Evolutionary conservation across 2,888 invertebrate genomes (phyloP).

Genomic region (Drosophila affinis): DNA sequence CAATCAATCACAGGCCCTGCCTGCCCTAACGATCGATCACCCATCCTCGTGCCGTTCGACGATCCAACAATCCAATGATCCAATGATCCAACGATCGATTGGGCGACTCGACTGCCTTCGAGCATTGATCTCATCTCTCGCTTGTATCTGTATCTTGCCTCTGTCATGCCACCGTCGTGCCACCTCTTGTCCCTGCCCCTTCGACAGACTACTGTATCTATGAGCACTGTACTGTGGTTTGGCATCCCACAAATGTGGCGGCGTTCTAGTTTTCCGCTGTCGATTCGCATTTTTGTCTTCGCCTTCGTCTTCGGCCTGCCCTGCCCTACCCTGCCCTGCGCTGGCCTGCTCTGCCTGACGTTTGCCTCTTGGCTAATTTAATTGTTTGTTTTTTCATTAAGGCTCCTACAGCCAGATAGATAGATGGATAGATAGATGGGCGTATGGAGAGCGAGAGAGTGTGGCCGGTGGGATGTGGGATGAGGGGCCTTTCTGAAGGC

Average conservation of each 20-base stretch:
- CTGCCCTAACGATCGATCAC: slow-evolving; percentile 71
- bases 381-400: slow-evolving; percentile 77
- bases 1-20: slow-evolving; percentile 70
- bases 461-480: slow-evolving; percentile 2
- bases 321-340: slow-evolving; percentile 47
- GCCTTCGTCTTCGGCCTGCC: slow-evolving; percentile 37
- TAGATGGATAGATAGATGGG: slow-evolving; percentile 5
- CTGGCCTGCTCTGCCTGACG: slow-evolving; percentile 53
- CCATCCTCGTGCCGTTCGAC: slow-evolving; percentile 7
- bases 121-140: slow-evolving; percentile 68
- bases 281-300: slow-evolving; percentile 59
- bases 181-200: not conserved
- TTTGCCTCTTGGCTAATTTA: slow-evolving; percentile 76
- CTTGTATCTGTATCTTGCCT: slow-evolving; percentile 24
- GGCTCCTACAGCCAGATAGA: slow-evolving; percentile 26
- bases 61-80: not conserved
- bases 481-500: slow-evolving; percentile 44
- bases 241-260: slow-evolving; percentile 74
- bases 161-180: not conserved
- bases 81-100: slow-evolving; percentile 33
- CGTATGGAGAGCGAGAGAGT: slow-evolving; percentile 2
- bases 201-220: slow-evolving; percentile 12
- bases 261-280: slow-evolving; percentile 69
- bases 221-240: slow-evolving; percentile 21
- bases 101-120: slow-evolving; percentile 61